phyloP scores from a whole-genome alignment of 2,797 vertebrate genomes.

The Dipus sagitta region DNA sequence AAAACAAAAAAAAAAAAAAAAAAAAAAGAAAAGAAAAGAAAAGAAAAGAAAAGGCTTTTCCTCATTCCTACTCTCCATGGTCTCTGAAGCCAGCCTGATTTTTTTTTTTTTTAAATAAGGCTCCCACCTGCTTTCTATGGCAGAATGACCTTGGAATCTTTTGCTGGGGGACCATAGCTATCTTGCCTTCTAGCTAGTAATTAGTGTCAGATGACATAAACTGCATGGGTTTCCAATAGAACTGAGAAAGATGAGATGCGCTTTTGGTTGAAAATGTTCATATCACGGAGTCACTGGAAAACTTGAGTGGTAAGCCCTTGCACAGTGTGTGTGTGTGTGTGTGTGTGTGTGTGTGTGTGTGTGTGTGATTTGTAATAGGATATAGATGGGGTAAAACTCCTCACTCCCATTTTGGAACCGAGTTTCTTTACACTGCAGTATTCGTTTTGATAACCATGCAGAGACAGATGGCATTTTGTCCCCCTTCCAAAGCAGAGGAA shows the following conservation, averaged over 20 bases:
- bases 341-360: too few species aligned
- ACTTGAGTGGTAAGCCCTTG: slow-evolving; percentile 22
- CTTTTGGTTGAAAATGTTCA: slow-evolving; percentile 69
- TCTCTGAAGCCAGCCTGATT: slow-evolving; percentile 54
- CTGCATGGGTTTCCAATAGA: slow-evolving; percentile 74
- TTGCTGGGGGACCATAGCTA: slow-evolving; percentile 77
- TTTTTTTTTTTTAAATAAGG: slow-evolving; percentile 75
- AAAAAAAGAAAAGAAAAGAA: too few species aligned
- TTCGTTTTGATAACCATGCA: slow-evolving; percentile 90
- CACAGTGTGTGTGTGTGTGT: background rate
- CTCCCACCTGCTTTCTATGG: slow-evolving; percentile 73
- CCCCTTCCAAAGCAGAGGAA: slow-evolving; percentile 89
- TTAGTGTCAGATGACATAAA: slow-evolving; percentile 84
- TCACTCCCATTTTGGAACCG: slow-evolving; percentile 80
- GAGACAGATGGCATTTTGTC: slow-evolving; percentile 91
- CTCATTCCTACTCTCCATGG: slow-evolving; percentile 39
- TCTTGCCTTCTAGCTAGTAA: slow-evolving; percentile 84
- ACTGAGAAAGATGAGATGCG: slow-evolving; percentile 68
- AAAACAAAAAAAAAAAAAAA: too few species aligned
- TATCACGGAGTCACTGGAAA: slow-evolving; percentile 65
- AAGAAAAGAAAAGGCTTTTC: too few species aligned
- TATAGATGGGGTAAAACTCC: slow-evolving; percentile 68
- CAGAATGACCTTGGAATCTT: slow-evolving; percentile 83
- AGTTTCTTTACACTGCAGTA: slow-evolving; percentile 85
- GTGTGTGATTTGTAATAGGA: slow-evolving; percentile 37